Evolutionary conservation across 2,888 invertebrate species (phyloP).

Genomic region (Drosophila dives): DNA sequence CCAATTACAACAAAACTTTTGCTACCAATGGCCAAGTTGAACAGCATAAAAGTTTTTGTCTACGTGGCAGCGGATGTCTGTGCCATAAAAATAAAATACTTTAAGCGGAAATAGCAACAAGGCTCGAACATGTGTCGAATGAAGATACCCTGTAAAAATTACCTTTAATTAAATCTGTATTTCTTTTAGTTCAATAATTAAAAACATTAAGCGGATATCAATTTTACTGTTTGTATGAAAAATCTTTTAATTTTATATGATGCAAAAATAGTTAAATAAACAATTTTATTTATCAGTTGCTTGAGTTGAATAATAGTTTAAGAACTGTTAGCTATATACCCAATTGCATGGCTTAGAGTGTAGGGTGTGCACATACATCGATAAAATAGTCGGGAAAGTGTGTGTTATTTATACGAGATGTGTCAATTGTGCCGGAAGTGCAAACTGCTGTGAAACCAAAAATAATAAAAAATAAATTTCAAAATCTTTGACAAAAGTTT

Average conservation of each 20-base stretch:
- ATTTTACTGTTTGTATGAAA: too few species aligned
- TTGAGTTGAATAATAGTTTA: neutral
- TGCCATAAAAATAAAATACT: conserved; percentile 57
- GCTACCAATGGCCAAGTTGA: neutral
- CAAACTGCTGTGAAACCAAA: conserved; percentile 64
- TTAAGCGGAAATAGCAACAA: conserved; percentile 69
- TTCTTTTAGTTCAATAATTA: too few species aligned
- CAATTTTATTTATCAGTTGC: too few species aligned
- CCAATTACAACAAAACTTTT: neutral
- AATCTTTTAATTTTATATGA: too few species aligned
- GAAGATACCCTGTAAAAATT: conserved; percentile 24
- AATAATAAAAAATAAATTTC: conserved; percentile 27
- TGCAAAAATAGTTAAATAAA: too few species aligned
- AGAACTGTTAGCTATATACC: neutral
- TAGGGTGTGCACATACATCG: neutral
- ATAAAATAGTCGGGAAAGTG: neutral
- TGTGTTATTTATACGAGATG: conserved; percentile 11
- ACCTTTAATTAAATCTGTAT: neutral
- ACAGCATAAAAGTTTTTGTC: conserved; percentile 59
- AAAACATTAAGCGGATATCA: too few species aligned
- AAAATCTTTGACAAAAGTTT: conserved; percentile 47
- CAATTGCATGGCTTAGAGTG: neutral
- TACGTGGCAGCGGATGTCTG: conserved; percentile 62
- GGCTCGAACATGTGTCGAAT: neutral
- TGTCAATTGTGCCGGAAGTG: conserved; percentile 54